Conservation (phyloP, 2,797 vertebrate species). For the Xiphophorus birchmanni region DNA sequence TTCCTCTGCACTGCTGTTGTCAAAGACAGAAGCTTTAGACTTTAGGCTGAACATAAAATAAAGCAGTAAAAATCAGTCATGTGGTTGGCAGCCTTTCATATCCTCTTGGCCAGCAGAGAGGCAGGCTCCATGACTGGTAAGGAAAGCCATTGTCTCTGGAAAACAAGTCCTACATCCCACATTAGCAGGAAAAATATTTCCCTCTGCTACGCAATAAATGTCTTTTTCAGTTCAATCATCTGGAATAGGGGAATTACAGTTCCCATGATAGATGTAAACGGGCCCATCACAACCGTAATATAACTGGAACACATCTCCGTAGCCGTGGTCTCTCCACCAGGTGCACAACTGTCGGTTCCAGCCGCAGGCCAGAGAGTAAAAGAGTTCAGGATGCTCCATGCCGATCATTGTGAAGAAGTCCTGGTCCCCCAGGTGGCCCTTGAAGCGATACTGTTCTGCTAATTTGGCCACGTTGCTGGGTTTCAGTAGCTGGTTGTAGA, state of each 20-base stretch:
- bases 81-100: not conserved
- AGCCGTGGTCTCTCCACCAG: constrained; percentile 97
- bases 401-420: constrained; percentile 98
- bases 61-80: not conserved
- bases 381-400: constrained; percentile 94
- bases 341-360: constrained; percentile 98
- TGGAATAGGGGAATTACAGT: constrained; percentile 93
- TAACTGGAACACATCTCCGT: constrained; percentile 88
- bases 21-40: not conserved
- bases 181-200: constrained; percentile 7
- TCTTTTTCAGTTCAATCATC: constrained; percentile 78
- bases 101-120: constrained; percentile 63
- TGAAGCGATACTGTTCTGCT: constrained; percentile 91
- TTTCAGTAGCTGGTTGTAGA: constrained; percentile 90
- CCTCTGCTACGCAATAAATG: not conserved
- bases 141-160: constrained; percentile 5
- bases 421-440: constrained; percentile 95
- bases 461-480: constrained; percentile 84
- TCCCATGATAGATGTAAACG: constrained; percentile 92
- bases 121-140: constrained; percentile 19
- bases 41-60: not conserved
- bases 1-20: not conserved
- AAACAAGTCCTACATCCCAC: constrained; percentile 4
- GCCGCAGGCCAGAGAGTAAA: constrained; percentile 89
- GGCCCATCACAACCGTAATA: constrained; percentile 90